Conservation (phyloP, 2,888 invertebrate species). For the Drosophila putrida region DNA sequence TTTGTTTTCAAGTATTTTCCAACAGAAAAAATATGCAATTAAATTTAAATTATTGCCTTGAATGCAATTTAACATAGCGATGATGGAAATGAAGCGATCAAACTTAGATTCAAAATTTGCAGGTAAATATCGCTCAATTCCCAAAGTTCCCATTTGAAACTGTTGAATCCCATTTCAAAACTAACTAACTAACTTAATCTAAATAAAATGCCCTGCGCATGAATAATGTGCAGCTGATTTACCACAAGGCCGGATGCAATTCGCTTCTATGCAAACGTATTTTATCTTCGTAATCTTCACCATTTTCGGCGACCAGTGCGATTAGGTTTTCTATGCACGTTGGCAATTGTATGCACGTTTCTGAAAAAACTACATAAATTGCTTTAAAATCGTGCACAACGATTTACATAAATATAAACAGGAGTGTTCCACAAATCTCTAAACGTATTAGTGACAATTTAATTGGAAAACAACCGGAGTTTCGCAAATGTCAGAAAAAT, state of each 20-base stretch:
- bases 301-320: conserved; percentile 88
- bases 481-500: too few relatives aligned
- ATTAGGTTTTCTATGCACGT: conserved; percentile 87
- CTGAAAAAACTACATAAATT: conserved; percentile 86
- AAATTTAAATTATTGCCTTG: too few relatives aligned
- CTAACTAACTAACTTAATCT: background rate
- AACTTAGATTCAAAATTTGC: background rate
- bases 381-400: conserved; percentile 84
- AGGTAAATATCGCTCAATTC: background rate
- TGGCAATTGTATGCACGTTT: conserved; percentile 85
- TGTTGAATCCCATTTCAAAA: background rate
- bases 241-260: conserved; percentile 85
- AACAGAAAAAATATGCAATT: too few relatives aligned
- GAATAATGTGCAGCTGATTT: conserved; percentile 74
- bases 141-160: background rate
- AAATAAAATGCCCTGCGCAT: conserved; percentile 41
- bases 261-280: conserved; percentile 86
- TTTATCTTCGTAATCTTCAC: conserved; percentile 89
- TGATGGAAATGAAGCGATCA: conserved; percentile 1
- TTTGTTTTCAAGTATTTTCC: too few relatives aligned
- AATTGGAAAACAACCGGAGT: too few relatives aligned
- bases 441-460: too few relatives aligned
- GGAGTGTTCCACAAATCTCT: too few relatives aligned
- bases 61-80: background rate
- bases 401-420: conserved; percentile 44